A percentile compares a stretch with the other conserved stretches of the same genome.
Conservation (phyloP, 2,113 vertebrate genomes). For the Scortum barcoo region DNA sequence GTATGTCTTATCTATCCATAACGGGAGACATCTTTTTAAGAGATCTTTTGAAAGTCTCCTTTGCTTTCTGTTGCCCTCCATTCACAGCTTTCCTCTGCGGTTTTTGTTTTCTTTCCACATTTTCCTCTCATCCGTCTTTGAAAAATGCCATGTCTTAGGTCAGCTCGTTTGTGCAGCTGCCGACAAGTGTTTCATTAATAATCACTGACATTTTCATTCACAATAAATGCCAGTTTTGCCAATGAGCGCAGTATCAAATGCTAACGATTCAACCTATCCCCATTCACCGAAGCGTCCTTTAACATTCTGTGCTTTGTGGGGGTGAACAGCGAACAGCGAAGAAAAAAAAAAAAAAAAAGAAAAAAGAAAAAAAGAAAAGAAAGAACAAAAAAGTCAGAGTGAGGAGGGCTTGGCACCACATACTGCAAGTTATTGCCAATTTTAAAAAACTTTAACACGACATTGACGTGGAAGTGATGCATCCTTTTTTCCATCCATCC, state of each 20-base stretch:
- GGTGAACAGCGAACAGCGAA: not conserved
- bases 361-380: not conserved
- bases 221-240: slow-evolving; percentile 3
- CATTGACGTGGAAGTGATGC: not conserved
- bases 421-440: not conserved
- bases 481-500: not conserved
- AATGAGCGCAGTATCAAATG: not conserved
- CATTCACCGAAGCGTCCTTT: too few species aligned
- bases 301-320: not conserved
- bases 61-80: not conserved
- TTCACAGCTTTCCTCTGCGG: not conserved
- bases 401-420: not conserved
- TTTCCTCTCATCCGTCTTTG: slow-evolving; percentile 12
- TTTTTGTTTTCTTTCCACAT: not conserved
- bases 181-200: slow-evolving; percentile 41
- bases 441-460: slow-evolving; percentile 15
- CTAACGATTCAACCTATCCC: too few species aligned
- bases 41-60: too few species aligned
- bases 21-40: not conserved
- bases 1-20: not conserved
- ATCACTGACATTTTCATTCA: slow-evolving; percentile 46
- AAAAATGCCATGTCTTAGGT: slow-evolving; percentile 35
- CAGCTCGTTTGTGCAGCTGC: slow-evolving; percentile 24
- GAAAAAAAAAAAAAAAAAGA: not conserved
- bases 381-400: not conserved